Base-by-base conservation (phyloP, 2,113 vertebrate genomes). In the Cheirogaleus medius region DNA sequence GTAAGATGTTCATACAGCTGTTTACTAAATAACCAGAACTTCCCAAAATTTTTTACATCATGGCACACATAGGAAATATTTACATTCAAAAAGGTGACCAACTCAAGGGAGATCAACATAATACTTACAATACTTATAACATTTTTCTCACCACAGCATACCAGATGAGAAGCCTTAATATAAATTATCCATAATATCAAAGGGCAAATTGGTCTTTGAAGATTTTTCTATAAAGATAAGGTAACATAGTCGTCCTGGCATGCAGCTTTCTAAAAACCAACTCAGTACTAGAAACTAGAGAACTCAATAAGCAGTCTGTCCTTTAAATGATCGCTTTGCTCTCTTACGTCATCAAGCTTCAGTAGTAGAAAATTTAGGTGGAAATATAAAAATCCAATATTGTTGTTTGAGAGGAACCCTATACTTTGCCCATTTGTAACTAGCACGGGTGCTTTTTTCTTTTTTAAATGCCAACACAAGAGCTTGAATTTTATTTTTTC, bases 401-500 rank as follows among this genome's bases (percentile, higher is more conserved):
- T 63, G 18, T 54, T 71, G 27, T 64, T 39, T 64, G 25, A 68
- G 82, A 81, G 60, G 27, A 93, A 13, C 49, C 34, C 0, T 44
- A 1, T 49, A 56, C 68, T 90, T 94, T 83, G 5, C 8, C 15
- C 37, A 3, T 85, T 64, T 86, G 44, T 68, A 89, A 44, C 47
- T 87, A 39, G 49, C 64, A 85, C 21, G 64, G 18, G 10, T 64
- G 2, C 18, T 54, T 58, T 77, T 54, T 78, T 81, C 15, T 66
- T 81, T 90, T 93, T 83, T 87, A 18, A 42, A 42, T 78, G 32
- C 8, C 32, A 73, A 21, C 14, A 77, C 15, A 90, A 81, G 34
- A 86, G 37, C 29, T 76, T 90, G 21, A 47, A 69, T 64, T 93
- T 44, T 44, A 54, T 15, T 84, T 91, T 97, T 86, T 82, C 66